phyloP scores from a whole-genome alignment of 1,140 invertebrate genomes.

The Achroia grisella region DNA sequence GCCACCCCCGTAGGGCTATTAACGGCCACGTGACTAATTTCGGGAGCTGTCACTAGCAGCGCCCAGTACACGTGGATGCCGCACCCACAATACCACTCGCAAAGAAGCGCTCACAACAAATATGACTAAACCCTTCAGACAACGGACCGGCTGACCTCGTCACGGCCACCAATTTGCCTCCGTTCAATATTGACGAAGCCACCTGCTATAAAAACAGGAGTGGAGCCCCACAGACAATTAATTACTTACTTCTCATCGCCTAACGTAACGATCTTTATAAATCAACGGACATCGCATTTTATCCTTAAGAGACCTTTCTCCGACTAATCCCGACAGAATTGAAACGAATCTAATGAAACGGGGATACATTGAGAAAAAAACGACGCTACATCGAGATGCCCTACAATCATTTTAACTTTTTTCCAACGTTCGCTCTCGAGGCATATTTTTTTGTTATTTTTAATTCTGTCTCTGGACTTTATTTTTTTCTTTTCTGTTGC shows the following conservation, averaged over 20 bases:
- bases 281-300: slow-evolving; percentile 60
- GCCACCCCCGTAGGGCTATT: slow-evolving; percentile 48
- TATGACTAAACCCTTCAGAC: slow-evolving; percentile 1
- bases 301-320: slow-evolving; percentile 57
- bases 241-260: slow-evolving; percentile 42
- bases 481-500: slow-evolving; percentile 45
- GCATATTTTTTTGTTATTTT: slow-evolving; percentile 56
- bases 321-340: slow-evolving; percentile 63
- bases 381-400: slow-evolving; percentile 44
- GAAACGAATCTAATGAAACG: slow-evolving; percentile 69
- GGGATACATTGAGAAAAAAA: slow-evolving; percentile 47
- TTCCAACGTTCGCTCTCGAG: slow-evolving; percentile 51
- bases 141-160: background rate
- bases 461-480: slow-evolving; percentile 50
- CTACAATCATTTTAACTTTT: slow-evolving; percentile 67
- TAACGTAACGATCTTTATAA: slow-evolving; percentile 47
- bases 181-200: background rate
- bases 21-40: slow-evolving; percentile 65
- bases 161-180: background rate
- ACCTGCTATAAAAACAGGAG: slow-evolving; percentile 22
- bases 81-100: slow-evolving; percentile 5
- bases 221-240: slow-evolving; percentile 42
- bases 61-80: slow-evolving; percentile 36
- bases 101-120: background rate
- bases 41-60: slow-evolving; percentile 55